A percentile compares a stretch with the other conserved stretches of the same genome.
phyloP scores from a whole-genome alignment of 2,888 invertebrate genomes.

The Eristalinus aeneus region DNA sequence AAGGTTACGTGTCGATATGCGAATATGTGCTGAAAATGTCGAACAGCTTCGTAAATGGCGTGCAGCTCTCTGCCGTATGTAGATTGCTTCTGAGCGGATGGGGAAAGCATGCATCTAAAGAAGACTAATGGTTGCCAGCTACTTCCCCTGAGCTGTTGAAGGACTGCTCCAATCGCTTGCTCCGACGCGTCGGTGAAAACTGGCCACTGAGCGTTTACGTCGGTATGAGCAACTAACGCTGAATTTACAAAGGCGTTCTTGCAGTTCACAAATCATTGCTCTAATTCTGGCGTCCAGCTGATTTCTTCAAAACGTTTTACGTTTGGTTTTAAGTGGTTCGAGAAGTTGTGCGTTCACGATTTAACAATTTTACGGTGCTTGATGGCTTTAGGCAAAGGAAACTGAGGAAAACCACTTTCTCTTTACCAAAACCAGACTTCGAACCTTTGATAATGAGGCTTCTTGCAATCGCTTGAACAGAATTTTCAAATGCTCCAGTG shows the following conservation, averaged over 20 bases:
- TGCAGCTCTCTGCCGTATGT: constrained; percentile 10
- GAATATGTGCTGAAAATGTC: constrained; percentile 8
- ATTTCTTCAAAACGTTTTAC: background rate
- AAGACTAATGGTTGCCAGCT: constrained; percentile 36
- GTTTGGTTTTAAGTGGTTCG: background rate
- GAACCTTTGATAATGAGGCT: background rate
- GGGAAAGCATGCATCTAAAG: constrained; percentile 13
- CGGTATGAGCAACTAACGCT: background rate
- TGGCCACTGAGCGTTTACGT: constrained; percentile 27
- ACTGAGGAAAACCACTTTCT: background rate
- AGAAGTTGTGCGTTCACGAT: too few relatives aligned
- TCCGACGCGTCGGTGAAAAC: constrained; percentile 34
- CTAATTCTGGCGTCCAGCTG: background rate
- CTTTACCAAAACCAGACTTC: background rate
- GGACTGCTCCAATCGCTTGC: constrained; percentile 22
- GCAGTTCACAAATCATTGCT: background rate
- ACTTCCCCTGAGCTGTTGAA: background rate
- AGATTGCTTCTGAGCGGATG: too few relatives aligned
- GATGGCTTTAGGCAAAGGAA: background rate
- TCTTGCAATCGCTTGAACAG: constrained; percentile 25
- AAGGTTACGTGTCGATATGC: constrained; percentile 5
- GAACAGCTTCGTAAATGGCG: constrained; percentile 22
- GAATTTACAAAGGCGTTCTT: background rate
- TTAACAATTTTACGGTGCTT: background rate
- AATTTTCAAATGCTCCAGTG: background rate